Evolutionary conservation across 2,888 invertebrate genomes (phyloP).

Genomic region (Pseudanteris insignis): DNA sequence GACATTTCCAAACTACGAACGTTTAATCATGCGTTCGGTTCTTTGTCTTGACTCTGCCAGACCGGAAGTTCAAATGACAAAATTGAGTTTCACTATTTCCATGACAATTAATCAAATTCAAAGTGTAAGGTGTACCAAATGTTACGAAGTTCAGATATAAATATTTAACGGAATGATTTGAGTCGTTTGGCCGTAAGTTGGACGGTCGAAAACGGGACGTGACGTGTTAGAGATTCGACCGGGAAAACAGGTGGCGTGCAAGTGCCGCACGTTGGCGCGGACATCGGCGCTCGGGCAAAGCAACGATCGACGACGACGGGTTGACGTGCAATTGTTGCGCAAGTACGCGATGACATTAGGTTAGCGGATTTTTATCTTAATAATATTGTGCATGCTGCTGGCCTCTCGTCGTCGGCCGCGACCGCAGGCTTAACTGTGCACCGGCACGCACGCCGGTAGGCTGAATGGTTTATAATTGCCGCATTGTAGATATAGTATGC

Average conservation of each 20-base stretch:
- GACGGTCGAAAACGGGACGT: slow-evolving; percentile 13
- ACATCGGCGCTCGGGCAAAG: slow-evolving; percentile 20
- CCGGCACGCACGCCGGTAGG: slow-evolving; percentile 56
- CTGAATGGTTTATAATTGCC: slow-evolving; percentile 60
- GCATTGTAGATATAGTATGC: slow-evolving; percentile 56
- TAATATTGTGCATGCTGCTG: slow-evolving; percentile 48
- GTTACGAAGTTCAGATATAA: no score
- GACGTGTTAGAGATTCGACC: slow-evolving; percentile 44
- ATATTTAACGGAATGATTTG: no score
- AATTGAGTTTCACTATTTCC: no score
- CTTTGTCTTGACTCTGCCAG: no score
- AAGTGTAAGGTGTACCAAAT: no score
- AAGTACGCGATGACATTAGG: slow-evolving; percentile 55
- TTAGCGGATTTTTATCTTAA: slow-evolving; percentile 57
- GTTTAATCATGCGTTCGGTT: no score
- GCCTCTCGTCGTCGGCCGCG: slow-evolving; percentile 46
- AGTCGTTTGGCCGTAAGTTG: no score
- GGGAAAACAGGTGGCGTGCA: slow-evolving; percentile 45
- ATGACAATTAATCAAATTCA: no score
- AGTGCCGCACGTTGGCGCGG: slow-evolving; percentile 7
- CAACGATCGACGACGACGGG: slow-evolving; percentile 25
- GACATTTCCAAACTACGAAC: neutral
- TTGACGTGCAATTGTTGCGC: slow-evolving; percentile 47
- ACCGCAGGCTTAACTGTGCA: slow-evolving; percentile 52
- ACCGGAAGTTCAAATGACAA: no score